phyloP scores from a whole-genome alignment of 1,140 invertebrate species.

The Drosophila mojavensis region DNA sequence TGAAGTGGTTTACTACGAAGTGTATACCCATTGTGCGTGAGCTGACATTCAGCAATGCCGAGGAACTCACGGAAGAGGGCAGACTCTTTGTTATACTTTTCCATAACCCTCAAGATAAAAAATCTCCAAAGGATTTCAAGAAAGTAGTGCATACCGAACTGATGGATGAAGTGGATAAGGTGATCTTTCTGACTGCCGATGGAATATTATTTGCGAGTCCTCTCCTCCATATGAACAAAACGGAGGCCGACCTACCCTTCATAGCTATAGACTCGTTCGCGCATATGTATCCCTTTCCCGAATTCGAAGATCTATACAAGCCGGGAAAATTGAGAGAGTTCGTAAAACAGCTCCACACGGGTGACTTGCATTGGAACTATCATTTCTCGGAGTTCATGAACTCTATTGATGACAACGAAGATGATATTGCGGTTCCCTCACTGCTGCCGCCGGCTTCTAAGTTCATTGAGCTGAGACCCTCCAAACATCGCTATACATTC shows the following conservation, averaged over 20 bases:
- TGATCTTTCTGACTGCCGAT: slow-evolving; percentile 50
- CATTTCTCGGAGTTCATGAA: neutral
- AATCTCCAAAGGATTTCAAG: slow-evolving; percentile 34
- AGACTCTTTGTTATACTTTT: slow-evolving; percentile 54
- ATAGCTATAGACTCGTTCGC: slow-evolving; percentile 55
- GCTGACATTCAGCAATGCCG: slow-evolving; percentile 63
- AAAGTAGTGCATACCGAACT: slow-evolving; percentile 11
- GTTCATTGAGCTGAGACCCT: slow-evolving; percentile 53
- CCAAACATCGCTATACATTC: slow-evolving; percentile 57
- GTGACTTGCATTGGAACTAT: slow-evolving; percentile 22
- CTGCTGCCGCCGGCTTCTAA: slow-evolving; percentile 39
- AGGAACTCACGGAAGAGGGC: slow-evolving; percentile 46
- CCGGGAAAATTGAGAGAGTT: slow-evolving; percentile 50
- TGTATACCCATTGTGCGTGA: slow-evolving; percentile 42
- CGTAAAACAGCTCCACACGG: slow-evolving; percentile 20
- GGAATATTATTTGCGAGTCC: slow-evolving; percentile 35
- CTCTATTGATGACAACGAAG: neutral
- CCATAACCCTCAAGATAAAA: slow-evolving; percentile 27
- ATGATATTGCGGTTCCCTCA: neutral
- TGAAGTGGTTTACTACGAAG: slow-evolving; percentile 19
- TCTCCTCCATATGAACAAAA: slow-evolving; percentile 40
- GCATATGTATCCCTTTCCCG: slow-evolving; percentile 56
- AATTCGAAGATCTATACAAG: slow-evolving; percentile 41
- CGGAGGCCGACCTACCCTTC: slow-evolving; percentile 44
- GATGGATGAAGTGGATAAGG: neutral